Percentiles rank a stretch among this genome's conserved stretches.
These are phyloP conservation scores for Argyresthia goedartella DNA, from an alignment of 2,888 invertebrate genomes.

Conservation along the genomic window DNA sequence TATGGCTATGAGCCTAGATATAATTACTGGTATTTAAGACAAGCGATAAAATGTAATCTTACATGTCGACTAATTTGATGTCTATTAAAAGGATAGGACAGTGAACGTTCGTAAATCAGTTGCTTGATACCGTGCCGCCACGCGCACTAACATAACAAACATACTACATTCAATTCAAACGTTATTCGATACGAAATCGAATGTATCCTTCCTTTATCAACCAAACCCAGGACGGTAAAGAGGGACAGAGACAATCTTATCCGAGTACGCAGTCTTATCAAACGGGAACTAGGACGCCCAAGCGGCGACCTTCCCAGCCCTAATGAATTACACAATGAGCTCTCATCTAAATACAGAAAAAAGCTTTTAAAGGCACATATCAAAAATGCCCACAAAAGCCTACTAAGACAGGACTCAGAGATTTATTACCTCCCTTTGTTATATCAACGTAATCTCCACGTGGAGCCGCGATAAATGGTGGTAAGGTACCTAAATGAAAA, in stretches of 20 bases:
- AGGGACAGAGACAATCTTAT: no score
- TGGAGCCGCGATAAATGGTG: conserved; percentile 66
- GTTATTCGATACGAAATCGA: no score
- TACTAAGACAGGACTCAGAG: conserved; percentile 67
- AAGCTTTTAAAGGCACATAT: conserved; percentile 72
- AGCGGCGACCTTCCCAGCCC: conserved; percentile 52
- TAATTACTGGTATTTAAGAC: no score
- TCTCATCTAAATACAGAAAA: conserved; percentile 72
- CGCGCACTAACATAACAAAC: no score
- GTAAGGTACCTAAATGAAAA: conserved; percentile 51
- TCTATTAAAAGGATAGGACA: conserved; percentile 56
- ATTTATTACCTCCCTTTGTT: conserved; percentile 69
- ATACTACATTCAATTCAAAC: no score
- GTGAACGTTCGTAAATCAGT: conserved; percentile 63
- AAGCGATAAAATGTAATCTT: conserved; percentile 17
- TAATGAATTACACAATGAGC: conserved; percentile 72
- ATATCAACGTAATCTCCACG: conserved; percentile 70
- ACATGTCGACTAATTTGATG: conserved; percentile 51
- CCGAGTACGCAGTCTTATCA: no score
- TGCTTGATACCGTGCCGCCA: conserved; percentile 57
- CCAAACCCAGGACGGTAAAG: no score
- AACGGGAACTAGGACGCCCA: no score
- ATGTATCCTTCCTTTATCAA: no score
- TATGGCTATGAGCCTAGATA: no score
- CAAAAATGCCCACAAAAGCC: conserved; percentile 71